Evolutionary conservation across 1,140 invertebrate genomes (phyloP).

Genomic region (Holcopasites calliopsidis): DNA sequence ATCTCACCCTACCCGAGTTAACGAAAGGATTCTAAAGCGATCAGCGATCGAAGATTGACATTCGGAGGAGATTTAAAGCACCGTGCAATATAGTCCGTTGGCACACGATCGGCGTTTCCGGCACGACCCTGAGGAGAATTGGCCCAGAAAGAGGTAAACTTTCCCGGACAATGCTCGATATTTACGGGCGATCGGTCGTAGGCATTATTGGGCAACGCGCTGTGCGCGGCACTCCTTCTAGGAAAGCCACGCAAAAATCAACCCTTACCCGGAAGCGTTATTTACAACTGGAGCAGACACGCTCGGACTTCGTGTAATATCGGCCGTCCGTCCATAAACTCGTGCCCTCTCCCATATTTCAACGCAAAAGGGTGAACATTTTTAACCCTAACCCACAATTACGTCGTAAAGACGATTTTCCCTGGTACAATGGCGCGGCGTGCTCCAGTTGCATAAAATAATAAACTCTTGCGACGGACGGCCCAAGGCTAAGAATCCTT

Average conservation of each 20-base stretch:
- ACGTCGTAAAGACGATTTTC: conserved; percentile 72
- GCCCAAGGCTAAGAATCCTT: conserved; percentile 67
- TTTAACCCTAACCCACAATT: conserved; percentile 77
- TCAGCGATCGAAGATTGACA: background rate
- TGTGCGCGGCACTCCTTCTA: background rate
- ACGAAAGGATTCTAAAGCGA: background rate
- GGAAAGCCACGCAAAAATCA: conserved; percentile 10
- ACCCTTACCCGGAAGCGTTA: conserved; percentile 66
- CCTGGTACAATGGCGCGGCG: conserved; percentile 58
- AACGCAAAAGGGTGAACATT: conserved; percentile 66
- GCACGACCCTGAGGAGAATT: conserved; percentile 41
- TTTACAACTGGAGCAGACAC: conserved; percentile 74
- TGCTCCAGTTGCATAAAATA: conserved; percentile 76
- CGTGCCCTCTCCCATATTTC: conserved; percentile 55
- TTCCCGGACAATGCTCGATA: conserved; percentile 11
- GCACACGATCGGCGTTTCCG: conserved; percentile 18
- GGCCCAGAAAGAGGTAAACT: conserved; percentile 34
- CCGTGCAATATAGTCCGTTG: too few species aligned
- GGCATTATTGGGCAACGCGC: background rate
- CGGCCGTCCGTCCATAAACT: conserved; percentile 13
- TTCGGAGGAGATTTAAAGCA: background rate
- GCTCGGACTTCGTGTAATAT: background rate
- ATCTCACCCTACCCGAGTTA: background rate
- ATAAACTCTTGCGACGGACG: conserved; percentile 61
- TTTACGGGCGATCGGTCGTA: background rate